phyloP scores from a whole-genome alignment of 2,888 invertebrate genomes.

The Lycophotia porphyrea region DNA sequence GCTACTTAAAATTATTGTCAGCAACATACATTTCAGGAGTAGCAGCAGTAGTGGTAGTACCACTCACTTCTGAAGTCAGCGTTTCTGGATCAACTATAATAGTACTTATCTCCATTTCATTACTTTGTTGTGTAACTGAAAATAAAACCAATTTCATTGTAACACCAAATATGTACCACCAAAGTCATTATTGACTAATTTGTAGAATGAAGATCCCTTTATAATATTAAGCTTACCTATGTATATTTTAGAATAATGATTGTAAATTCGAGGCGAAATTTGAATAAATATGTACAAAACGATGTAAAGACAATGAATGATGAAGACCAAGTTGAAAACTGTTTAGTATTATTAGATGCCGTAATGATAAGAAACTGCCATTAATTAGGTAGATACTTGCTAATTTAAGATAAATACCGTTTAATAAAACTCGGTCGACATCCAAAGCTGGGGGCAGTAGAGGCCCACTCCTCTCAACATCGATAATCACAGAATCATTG shows the following conservation, averaged over 20 bases:
- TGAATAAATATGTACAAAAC: not conserved
- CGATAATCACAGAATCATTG: conserved; percentile 40
- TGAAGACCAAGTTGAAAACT: not conserved
- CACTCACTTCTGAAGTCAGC: conserved; percentile 19
- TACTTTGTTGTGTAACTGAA: conserved; percentile 40
- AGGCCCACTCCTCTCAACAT: conserved; percentile 13
- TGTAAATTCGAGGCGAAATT: not conserved
- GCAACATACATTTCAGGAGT: conserved; percentile 37
- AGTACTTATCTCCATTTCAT: not conserved
- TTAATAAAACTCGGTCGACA: conserved; percentile 57
- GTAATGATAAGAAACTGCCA: too few relatives aligned
- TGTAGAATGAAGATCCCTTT: not conserved
- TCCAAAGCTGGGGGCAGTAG: conserved; percentile 54
- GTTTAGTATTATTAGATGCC: not conserved
- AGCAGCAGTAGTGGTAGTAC: conserved; percentile 2
- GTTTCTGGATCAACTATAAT: not conserved
- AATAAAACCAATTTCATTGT: conserved; percentile 1
- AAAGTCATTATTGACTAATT: not conserved
- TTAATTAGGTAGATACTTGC: not conserved
- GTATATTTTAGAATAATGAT: not conserved
- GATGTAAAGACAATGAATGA: not conserved
- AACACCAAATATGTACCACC: too few relatives aligned
- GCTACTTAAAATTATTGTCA: not conserved
- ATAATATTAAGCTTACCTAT: not conserved
- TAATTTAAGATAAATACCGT: conserved; percentile 41